These are phyloP conservation scores for Shinisaurus crocodilurus DNA, from an alignment of 2,113 vertebrate species.

Conservation along the genomic window DNA sequence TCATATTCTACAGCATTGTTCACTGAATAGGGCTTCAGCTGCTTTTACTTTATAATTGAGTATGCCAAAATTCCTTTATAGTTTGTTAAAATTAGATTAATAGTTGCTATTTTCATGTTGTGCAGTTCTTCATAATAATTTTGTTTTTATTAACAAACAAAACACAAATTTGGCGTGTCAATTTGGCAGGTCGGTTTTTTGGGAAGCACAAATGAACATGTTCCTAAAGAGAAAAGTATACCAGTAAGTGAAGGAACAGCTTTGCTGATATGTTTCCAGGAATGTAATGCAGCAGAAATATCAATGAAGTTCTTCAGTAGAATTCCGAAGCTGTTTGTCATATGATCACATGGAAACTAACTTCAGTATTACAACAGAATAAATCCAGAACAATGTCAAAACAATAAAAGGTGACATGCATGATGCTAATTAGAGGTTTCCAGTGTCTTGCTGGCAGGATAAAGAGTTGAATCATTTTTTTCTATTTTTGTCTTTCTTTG, in stretches of 20 bases:
- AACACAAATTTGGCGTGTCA: conserved; percentile 10
- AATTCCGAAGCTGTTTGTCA: conserved; percentile 44
- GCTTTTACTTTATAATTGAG: conserved; percentile 38
- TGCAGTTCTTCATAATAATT: conserved; percentile 24
- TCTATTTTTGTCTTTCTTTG: background rate
- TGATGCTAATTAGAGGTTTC: conserved; percentile 41
- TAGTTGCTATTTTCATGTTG: conserved; percentile 28
- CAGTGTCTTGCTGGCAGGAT: conserved; percentile 24
- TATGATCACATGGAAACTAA: conserved; percentile 46
- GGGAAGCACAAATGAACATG: conserved; percentile 23
- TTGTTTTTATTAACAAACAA: conserved; percentile 35
- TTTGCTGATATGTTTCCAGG: conserved; percentile 33
- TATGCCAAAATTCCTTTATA: conserved; percentile 43
- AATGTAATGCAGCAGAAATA: conserved; percentile 39
- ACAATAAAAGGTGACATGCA: background rate
- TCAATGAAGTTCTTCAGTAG: conserved; percentile 55
- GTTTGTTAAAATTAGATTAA: conserved; percentile 30
- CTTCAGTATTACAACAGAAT: conserved; percentile 30
- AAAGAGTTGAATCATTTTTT: conserved; percentile 21
- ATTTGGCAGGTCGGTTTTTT: conserved; percentile 14
- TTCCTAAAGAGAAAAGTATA: conserved; percentile 29
- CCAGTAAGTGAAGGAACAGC: conserved; percentile 4
- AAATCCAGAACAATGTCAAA: conserved; percentile 38
- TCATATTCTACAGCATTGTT: conserved; percentile 16
- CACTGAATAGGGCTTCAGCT: conserved; percentile 23